Conservation (phyloP, 2,797 vertebrate species). For the Xiphophorus birchmanni region DNA sequence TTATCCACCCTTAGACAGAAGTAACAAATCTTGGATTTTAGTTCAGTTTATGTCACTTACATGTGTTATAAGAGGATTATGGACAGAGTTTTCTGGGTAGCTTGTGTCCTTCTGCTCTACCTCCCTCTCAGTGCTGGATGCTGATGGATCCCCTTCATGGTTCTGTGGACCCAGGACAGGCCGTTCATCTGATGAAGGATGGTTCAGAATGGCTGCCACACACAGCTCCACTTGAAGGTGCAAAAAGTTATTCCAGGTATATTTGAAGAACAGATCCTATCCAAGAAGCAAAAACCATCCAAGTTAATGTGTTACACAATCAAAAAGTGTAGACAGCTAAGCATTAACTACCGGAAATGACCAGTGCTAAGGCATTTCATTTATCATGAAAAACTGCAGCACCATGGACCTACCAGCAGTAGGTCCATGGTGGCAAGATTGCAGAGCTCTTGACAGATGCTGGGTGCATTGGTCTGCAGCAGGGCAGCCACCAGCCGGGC, state of each 20-base stretch:
- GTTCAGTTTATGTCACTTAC: constrained; percentile 73
- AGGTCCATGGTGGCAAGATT: constrained; percentile 90
- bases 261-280: constrained; percentile 98
- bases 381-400: background rate
- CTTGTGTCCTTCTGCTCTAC: constrained; percentile 48
- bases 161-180: constrained; percentile 71
- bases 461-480: constrained; percentile 89
- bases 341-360: background rate
- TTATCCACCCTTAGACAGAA: background rate
- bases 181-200: constrained; percentile 79
- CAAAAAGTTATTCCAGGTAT: constrained; percentile 99
- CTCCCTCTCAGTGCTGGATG: constrained; percentile 60
- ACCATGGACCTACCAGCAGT: constrained; percentile 86
- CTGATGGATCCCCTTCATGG: constrained; percentile 72
- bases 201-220: constrained; percentile 90
- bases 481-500: constrained; percentile 92
- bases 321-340: background rate
- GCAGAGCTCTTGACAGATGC: constrained; percentile 94
- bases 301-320: background rate
- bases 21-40: background rate
- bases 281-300: constrained; percentile 1
- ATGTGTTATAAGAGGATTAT: constrained; percentile 88
- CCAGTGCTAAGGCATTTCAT: no score
- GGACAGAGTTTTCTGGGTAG: constrained; percentile 61
- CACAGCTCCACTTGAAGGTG: constrained; percentile 99